These are phyloP conservation scores for Zosterops lateralis DNA, from an alignment of 2,113 vertebrate genomes.

Conservation along the genomic window DNA sequence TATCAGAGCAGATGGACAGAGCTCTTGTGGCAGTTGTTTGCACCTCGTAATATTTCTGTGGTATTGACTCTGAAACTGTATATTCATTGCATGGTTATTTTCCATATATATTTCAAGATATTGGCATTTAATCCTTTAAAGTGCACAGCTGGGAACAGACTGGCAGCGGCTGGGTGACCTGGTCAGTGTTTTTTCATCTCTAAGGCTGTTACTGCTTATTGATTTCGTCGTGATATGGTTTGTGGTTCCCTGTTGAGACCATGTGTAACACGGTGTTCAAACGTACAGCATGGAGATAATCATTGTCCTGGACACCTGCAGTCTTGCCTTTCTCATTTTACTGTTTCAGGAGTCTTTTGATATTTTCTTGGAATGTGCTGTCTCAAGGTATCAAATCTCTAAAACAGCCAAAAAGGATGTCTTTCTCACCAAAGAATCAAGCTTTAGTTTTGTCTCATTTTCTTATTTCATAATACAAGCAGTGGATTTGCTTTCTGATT, in stretches of 20 bases:
- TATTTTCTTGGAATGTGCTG: background rate
- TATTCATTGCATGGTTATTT: background rate
- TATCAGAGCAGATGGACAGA: background rate
- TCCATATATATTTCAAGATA: background rate
- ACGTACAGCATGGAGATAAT: background rate
- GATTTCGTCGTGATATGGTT: background rate
- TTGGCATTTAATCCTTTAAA: background rate
- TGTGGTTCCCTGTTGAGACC: background rate
- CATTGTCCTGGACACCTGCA: background rate
- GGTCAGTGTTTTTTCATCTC: background rate
- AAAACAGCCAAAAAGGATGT: background rate
- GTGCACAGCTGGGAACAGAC: background rate
- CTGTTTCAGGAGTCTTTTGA: background rate
- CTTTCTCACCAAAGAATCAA: background rate
- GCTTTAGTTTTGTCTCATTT: background rate
- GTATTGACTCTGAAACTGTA: background rate
- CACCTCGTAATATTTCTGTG: background rate
- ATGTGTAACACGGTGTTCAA: fast-evolving
- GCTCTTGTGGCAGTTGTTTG: background rate
- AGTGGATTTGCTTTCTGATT: background rate
- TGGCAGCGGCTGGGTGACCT: background rate
- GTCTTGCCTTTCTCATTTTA: background rate
- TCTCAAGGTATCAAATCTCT: background rate
- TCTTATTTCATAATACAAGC: background rate
- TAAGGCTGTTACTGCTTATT: background rate